Evolutionary conservation across 2,797 vertebrate genomes (phyloP).

Genomic region (Rhincodon typus): DNA sequence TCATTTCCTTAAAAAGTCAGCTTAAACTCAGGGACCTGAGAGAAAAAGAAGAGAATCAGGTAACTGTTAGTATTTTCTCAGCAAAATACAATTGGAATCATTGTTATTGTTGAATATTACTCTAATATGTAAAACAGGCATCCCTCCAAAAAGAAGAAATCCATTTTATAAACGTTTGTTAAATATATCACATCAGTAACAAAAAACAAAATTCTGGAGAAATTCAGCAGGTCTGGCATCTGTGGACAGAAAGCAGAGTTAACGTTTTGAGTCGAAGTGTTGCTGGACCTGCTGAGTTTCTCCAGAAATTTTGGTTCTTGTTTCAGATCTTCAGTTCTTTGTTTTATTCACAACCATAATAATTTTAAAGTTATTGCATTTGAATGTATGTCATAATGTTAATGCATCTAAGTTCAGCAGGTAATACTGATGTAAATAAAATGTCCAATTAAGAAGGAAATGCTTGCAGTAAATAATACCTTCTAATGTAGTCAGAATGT

Average conservation of each 20-base stretch:
- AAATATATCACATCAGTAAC: not conserved
- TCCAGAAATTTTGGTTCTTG: no score
- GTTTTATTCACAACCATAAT: no score
- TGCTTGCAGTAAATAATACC: not conserved
- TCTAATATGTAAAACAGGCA: not conserved
- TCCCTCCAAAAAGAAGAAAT: not conserved
- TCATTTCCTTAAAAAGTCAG: not conserved
- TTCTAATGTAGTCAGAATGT: not conserved
- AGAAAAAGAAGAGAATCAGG: not conserved
- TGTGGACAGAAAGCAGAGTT: no score
- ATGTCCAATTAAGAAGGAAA: not conserved
- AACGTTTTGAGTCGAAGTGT: no score
- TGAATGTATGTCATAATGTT: not conserved
- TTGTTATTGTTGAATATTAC: not conserved
- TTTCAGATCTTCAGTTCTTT: no score
- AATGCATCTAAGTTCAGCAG: no score
- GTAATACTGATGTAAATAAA: not conserved
- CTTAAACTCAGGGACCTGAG: conserved; percentile 6
- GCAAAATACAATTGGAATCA: not conserved
- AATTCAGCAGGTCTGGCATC: no score
- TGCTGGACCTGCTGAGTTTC: no score
- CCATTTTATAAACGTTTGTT: not conserved
- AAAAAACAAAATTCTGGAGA: no score
- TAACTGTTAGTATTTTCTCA: not conserved
- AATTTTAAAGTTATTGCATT: not conserved